phyloP scores from a whole-genome alignment of 2,113 vertebrate species.

The Addax nasomaculatus region DNA sequence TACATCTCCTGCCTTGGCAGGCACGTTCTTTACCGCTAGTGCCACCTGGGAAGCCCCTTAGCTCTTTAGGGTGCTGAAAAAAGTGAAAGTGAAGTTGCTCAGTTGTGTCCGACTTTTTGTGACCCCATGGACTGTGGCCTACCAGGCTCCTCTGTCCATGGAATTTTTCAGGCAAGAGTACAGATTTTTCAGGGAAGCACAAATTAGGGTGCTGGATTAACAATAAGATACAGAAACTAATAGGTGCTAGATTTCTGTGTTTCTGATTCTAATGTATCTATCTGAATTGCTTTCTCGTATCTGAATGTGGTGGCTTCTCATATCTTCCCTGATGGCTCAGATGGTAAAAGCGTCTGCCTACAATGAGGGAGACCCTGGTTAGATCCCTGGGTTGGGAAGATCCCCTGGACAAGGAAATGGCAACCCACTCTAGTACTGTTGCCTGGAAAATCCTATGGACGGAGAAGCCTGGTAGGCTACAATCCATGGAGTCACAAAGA shows the following conservation, averaged over 20 bases:
- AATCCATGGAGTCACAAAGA: not conserved
- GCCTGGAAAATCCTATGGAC: not conserved
- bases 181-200: not conserved
- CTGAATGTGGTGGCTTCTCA: not conserved
- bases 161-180: not conserved
- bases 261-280: not conserved
- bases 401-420: not conserved
- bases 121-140: not conserved
- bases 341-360: not conserved
- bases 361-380: not conserved
- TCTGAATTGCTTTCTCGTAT: not conserved
- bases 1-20: not conserved
- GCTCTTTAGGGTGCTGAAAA: not conserved
- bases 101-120: not conserved
- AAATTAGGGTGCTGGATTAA: not conserved
- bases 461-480: not conserved
- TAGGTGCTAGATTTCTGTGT: not conserved
- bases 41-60: not conserved
- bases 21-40: not conserved
- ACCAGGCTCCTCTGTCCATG: not conserved
- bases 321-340: not conserved
- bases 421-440: not conserved
- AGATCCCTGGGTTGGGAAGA: accelerated
- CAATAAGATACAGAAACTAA: not conserved
- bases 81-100: not conserved